These are phyloP conservation scores for Dromococcyx pavoninus DNA, from an alignment of 2,797 vertebrate genomes.

Conservation along the genomic window DNA sequence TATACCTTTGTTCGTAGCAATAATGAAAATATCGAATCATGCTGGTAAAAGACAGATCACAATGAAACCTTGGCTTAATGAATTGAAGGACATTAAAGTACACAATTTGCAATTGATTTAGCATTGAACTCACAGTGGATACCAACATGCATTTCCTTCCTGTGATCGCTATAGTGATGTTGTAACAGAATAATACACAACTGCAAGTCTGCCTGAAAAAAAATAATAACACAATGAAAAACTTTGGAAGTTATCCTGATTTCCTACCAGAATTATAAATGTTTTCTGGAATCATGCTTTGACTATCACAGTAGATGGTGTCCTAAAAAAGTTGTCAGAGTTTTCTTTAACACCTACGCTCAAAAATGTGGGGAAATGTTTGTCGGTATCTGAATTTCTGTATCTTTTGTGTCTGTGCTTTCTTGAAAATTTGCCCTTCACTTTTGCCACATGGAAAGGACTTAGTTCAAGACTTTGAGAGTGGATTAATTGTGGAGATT, in stretches of 20 bases:
- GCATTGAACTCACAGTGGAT: background rate
- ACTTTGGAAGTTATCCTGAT: background rate
- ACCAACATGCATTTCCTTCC: background rate
- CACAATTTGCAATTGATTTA: background rate
- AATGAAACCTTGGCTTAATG: background rate
- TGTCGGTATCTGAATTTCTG: background rate
- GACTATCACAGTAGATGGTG: background rate
- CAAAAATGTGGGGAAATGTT: background rate
- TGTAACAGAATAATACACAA: rapidly evolving
- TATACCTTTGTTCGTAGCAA: background rate
- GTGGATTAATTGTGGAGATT: background rate
- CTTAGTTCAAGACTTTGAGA: background rate
- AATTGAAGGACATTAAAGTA: background rate
- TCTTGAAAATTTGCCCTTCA: background rate
- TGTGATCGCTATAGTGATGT: rapidly evolving
- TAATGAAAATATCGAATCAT: background rate
- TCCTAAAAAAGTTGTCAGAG: background rate
- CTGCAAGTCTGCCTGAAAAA: background rate
- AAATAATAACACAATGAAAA: background rate
- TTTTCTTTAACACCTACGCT: background rate
- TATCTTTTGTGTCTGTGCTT: background rate
- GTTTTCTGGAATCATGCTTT: background rate
- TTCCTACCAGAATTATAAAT: background rate
- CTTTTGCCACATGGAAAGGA: background rate
- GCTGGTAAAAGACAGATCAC: background rate